phyloP scores from a whole-genome alignment of 2,888 invertebrate species.

The Ommatoiulus sabulosus region DNA sequence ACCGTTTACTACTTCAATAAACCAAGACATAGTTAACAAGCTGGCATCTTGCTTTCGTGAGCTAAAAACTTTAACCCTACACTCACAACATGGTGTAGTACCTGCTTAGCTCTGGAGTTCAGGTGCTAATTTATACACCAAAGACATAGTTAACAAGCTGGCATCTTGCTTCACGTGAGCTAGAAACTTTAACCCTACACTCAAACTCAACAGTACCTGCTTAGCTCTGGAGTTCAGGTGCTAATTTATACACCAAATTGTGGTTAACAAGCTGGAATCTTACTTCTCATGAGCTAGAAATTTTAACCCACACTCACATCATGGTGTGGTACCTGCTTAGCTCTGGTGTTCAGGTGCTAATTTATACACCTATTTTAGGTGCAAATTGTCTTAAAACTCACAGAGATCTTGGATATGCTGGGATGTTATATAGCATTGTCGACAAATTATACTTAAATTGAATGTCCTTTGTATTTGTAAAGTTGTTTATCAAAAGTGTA shows the following conservation, averaged over 20 bases:
- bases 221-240: constrained; percentile 17
- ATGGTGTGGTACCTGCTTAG: neutral
- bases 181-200: neutral
- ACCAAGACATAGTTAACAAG: constrained; percentile 16
- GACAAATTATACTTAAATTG: neutral
- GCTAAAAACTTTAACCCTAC: constrained; percentile 7
- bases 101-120: constrained; percentile 15
- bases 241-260: constrained; percentile 27
- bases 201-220: no score
- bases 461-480: neutral
- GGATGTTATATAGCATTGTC: neutral
- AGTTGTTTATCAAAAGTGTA: neutral
- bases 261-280: neutral
- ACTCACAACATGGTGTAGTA: constrained; percentile 18
- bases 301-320: constrained; percentile 10
- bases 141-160: neutral
- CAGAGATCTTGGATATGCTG: neutral
- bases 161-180: neutral
- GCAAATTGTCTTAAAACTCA: neutral
- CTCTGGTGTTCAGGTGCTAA: neutral
- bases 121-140: constrained; percentile 27
- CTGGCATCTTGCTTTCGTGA: neutral
- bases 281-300: neutral
- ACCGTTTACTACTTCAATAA: neutral
- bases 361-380: neutral